A percentile compares a stretch with the other conserved stretches of the same genome.
Conservation (phyloP, 2,888 invertebrate genomes). For the Acrobasis consociella region DNA sequence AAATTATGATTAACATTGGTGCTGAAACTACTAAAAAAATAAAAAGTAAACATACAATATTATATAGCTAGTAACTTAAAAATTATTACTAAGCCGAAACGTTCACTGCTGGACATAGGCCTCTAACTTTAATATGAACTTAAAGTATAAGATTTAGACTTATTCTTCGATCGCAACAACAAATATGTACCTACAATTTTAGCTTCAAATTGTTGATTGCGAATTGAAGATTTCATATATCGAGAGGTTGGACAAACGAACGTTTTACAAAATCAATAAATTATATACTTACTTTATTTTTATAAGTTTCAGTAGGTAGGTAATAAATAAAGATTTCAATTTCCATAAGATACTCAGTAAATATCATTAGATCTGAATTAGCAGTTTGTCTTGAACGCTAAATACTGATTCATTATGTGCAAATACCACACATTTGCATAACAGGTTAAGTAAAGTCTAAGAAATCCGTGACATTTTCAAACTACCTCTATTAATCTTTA, state of each 20-base stretch:
- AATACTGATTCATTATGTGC: constrained; percentile 21
- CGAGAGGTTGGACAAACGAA: too few species aligned
- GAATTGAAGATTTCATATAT: too few species aligned
- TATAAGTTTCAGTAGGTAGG: not conserved
- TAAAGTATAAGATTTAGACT: too few species aligned
- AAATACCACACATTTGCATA: constrained; percentile 19
- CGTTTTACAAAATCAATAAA: not conserved
- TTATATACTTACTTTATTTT: not conserved
- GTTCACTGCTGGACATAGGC: too few species aligned
- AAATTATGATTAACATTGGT: constrained; percentile 20
- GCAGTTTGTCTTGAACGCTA: constrained; percentile 18
- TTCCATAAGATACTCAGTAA: not conserved
- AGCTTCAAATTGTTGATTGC: too few species aligned
- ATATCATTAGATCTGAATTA: constrained; percentile 15
- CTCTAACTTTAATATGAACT: too few species aligned
- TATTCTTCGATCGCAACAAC: too few species aligned
- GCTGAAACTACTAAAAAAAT: too few species aligned
- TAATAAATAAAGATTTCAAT: not conserved
- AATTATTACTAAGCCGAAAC: too few species aligned
- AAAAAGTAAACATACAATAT: too few species aligned
- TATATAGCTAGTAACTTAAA: too few species aligned
- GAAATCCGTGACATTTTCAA: constrained; percentile 19
- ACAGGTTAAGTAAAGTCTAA: constrained; percentile 12
- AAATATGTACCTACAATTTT: too few species aligned
- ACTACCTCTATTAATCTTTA: constrained; percentile 14